These are phyloP conservation scores for Pocillopora damicornis DNA, from an alignment of 64 coral and sea anemone genomes.

Conservation along the genomic window DNA sequence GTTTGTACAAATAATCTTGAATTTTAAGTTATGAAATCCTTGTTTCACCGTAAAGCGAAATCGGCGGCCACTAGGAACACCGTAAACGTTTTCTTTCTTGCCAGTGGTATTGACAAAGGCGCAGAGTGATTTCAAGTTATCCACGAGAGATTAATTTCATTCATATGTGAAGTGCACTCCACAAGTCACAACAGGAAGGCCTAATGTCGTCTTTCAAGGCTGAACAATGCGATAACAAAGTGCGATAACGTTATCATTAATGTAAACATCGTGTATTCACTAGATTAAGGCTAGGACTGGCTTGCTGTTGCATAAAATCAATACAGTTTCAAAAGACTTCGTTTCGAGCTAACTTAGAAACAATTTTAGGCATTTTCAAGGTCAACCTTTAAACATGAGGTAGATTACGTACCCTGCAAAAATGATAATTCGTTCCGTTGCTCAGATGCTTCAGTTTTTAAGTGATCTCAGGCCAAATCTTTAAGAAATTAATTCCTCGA, in stretches of 20 bases:
- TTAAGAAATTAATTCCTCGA: constrained; percentile 18
- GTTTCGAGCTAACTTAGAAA: not conserved
- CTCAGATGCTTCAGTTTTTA: constrained; percentile 2
- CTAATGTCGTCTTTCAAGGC: not conserved
- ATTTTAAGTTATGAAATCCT: not conserved
- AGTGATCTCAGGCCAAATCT: constrained; percentile 16
- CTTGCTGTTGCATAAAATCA: not conserved
- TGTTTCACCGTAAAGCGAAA: not conserved
- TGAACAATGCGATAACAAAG: constrained; percentile 32
- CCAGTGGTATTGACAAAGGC: not conserved
- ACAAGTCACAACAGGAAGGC: constrained; percentile 32
- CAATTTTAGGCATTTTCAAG: not conserved
- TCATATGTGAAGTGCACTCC: not conserved
- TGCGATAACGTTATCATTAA: constrained; percentile 39
- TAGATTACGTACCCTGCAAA: not conserved
- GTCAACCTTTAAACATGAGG: not conserved
- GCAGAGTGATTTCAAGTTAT: not conserved
- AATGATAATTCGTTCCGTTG: not conserved
- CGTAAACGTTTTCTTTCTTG: not conserved
- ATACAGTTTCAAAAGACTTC: not conserved
- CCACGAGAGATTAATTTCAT: not conserved
- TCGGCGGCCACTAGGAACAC: not conserved
- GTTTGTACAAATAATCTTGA: constrained; percentile 28
- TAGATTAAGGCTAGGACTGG: not conserved
- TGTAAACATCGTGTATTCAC: constrained; percentile 39